Conservation (phyloP, 2,888 invertebrate genomes). For the Atrina japonica region DNA sequence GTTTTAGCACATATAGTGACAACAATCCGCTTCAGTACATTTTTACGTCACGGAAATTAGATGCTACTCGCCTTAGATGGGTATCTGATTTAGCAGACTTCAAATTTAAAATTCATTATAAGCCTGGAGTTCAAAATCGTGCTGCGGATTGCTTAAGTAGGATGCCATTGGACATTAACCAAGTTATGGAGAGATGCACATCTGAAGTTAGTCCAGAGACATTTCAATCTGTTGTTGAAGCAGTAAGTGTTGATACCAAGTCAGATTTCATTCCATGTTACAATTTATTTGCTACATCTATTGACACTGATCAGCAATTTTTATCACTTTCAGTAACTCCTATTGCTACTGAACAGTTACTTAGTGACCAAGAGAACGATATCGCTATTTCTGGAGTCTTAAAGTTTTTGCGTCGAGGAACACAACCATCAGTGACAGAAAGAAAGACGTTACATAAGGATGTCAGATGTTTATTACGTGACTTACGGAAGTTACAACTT, state of each 20-base stretch:
- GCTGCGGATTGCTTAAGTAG: slow-evolving; percentile 24
- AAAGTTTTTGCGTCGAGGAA: too few species aligned
- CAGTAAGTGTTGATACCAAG: slow-evolving; percentile 5
- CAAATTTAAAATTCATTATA: slow-evolving; percentile 24
- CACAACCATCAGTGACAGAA: background rate
- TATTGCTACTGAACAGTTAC: too few species aligned
- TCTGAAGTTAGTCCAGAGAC: background rate
- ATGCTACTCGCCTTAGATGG: slow-evolving; percentile 28
- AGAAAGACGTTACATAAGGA: background rate
- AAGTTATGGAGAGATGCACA: background rate
- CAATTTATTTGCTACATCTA: slow-evolving; percentile 30
- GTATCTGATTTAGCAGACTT: slow-evolving; percentile 28
- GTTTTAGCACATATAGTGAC: slow-evolving; percentile 39
- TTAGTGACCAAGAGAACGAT: slow-evolving; percentile 1
- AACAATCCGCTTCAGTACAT: slow-evolving; percentile 41
- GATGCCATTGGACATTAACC: slow-evolving; percentile 23
- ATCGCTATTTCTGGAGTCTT: background rate
- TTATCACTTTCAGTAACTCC: too few species aligned
- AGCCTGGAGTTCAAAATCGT: slow-evolving; percentile 20
- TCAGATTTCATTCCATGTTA: background rate
- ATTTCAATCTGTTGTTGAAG: background rate
- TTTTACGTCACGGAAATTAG: slow-evolving; percentile 37
- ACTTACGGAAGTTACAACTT: background rate
- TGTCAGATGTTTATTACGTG: background rate
- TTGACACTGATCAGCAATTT: slow-evolving; percentile 9